A percentile compares a stretch with the other conserved stretches of the same genome.
Conservation (phyloP, 2,113 vertebrate species). For the Noturus placidus region DNA sequence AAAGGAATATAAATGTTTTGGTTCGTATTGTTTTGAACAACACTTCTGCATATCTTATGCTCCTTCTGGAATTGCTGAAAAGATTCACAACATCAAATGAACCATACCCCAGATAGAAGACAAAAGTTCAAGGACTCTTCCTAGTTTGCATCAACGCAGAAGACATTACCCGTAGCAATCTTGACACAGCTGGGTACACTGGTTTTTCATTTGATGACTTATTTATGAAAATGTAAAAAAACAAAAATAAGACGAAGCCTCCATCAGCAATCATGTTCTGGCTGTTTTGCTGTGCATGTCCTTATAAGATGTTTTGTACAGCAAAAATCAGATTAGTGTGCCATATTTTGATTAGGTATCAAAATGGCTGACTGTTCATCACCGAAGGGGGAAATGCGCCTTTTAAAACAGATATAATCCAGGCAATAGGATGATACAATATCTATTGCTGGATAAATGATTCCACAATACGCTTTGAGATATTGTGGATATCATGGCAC, state of each 20-base stretch:
- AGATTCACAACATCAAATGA: background rate
- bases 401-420: background rate
- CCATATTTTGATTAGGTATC: background rate
- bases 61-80: background rate
- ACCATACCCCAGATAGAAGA: slow-evolving; percentile 22
- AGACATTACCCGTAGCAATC: too few species aligned
- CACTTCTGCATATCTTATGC: background rate
- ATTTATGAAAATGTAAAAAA: background rate
- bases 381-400: background rate
- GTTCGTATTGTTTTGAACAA: background rate
- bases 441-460: background rate
- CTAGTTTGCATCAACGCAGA: background rate
- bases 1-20: background rate
- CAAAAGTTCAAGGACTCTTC: slow-evolving; percentile 46
- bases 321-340: background rate
- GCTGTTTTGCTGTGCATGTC: background rate
- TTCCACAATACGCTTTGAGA: background rate
- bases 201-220: background rate
- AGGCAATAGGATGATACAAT: background rate
- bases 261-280: background rate
- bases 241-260: background rate
- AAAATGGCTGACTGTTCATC: background rate
- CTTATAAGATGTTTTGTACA: background rate
- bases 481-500: background rate
- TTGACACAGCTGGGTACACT: too few species aligned